These are phyloP conservation scores for Bugula neritina DNA, from an alignment of 2,888 invertebrate genomes.

Conservation along the genomic window DNA sequence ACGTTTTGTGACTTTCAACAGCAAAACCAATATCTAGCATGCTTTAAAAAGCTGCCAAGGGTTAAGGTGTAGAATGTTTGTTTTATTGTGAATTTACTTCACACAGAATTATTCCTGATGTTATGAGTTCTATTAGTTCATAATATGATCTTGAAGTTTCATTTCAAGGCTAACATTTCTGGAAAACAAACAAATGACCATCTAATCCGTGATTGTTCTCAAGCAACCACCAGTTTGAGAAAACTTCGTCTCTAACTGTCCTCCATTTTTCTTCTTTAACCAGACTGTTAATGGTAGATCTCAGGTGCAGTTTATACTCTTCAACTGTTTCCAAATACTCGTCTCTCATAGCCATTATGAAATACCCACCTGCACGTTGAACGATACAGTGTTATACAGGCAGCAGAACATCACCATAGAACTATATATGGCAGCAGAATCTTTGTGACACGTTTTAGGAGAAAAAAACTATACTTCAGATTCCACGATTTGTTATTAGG, in stretches of 20 bases:
- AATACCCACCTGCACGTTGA: conserved; percentile 12
- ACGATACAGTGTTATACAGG: no score
- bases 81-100: not conserved
- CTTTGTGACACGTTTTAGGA: no score
- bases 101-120: not conserved
- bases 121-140: not conserved
- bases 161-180: not conserved
- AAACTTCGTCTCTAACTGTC: conserved; percentile 3
- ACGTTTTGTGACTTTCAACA: no score
- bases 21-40: no score
- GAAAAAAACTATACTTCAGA: no score
- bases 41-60: no score
- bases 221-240: conserved; percentile 1
- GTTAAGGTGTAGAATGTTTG: no score
- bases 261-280: conserved; percentile 3
- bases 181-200: conserved; percentile 21
- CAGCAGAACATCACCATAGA: no score
- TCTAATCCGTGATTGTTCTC: not conserved
- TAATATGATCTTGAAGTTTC: not conserved
- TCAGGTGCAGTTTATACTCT: conserved; percentile 13
- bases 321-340: conserved; percentile 21
- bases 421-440: no score
- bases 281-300: not conserved
- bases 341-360: conserved; percentile 4
- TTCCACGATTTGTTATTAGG: no score